Evolutionary conservation across 1,140 invertebrate genomes (phyloP).

Genomic region (Leptonema lineaticorne): DNA sequence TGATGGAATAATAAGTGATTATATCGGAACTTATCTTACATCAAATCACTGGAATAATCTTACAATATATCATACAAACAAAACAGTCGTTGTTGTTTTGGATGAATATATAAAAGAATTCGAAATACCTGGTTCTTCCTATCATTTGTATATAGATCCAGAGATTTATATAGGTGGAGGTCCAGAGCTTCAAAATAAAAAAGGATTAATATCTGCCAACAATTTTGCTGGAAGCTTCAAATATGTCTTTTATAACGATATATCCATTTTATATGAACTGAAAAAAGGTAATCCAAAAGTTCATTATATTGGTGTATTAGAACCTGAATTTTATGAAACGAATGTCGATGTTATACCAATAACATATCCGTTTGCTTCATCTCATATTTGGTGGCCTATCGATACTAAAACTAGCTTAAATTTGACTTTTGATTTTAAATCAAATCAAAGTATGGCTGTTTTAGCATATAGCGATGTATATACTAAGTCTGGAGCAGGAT

Average conservation of each 20-base stretch:
- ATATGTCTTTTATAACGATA: conserved; percentile 90
- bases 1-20: conserved; percentile 67
- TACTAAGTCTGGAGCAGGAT: conserved; percentile 69
- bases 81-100: conserved; percentile 69
- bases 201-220: conserved; percentile 70
- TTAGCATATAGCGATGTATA: conserved; percentile 80
- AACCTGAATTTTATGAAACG: conserved; percentile 79
- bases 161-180: conserved; percentile 90
- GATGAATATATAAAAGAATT: conserved; percentile 69
- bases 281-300: conserved; percentile 80
- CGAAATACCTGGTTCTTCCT: conserved; percentile 69
- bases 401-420: conserved; percentile 69
- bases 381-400: conserved; percentile 83
- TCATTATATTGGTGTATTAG: conserved; percentile 76
- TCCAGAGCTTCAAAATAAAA: conserved; percentile 75
- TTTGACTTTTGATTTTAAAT: conserved; percentile 87
- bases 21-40: conserved; percentile 68
- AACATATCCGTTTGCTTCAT: conserved; percentile 86
- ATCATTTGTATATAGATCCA: conserved; percentile 87
- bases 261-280: conserved; percentile 86
- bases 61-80: conserved; percentile 78
- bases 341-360: conserved; percentile 87
- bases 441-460: conserved; percentile 77
- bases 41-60: conserved; percentile 86
- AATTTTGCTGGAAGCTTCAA: conserved; percentile 85